phyloP scores from a whole-genome alignment of 2,888 invertebrate species.

The Scaptomyza flava region DNA sequence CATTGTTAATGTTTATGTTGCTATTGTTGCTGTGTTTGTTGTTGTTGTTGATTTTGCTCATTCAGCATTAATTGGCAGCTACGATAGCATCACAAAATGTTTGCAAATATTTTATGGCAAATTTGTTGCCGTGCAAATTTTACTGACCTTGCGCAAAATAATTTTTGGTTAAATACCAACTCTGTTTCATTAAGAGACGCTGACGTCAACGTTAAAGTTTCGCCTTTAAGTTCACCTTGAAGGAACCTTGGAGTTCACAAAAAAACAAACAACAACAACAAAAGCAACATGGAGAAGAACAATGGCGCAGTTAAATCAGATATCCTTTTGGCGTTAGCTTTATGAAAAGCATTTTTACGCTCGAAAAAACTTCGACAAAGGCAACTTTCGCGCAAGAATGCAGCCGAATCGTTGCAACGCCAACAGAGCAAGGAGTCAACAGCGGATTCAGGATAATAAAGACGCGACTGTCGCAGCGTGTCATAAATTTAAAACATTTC shows the following conservation, averaged over 20 bases:
- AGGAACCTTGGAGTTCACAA: slow-evolving; percentile 58
- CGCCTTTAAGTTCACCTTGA: slow-evolving; percentile 68
- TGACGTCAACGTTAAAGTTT: slow-evolving; percentile 27
- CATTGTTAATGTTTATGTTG: slow-evolving; percentile 39
- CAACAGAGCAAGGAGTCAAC: not conserved
- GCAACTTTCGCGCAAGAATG: slow-evolving; percentile 39
- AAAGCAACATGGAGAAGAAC: slow-evolving; percentile 3
- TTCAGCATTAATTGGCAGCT: slow-evolving; percentile 73
- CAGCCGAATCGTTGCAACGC: slow-evolving; percentile 42
- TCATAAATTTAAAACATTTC: slow-evolving; percentile 76
- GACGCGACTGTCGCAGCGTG: slow-evolving; percentile 56
- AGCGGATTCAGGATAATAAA: slow-evolving; percentile 53
- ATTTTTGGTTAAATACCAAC: slow-evolving; percentile 24
- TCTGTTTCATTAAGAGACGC: slow-evolving; percentile 16
- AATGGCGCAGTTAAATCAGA: slow-evolving; percentile 40
- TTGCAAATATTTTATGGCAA: slow-evolving; percentile 32
- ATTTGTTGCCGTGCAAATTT: slow-evolving; percentile 45
- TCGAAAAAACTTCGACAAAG: slow-evolving; percentile 67
- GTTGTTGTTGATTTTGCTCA: slow-evolving; percentile 40
- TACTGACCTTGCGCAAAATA: slow-evolving; percentile 74
- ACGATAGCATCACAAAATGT: slow-evolving; percentile 48
- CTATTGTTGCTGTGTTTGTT: slow-evolving; percentile 26
- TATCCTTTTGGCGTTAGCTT: slow-evolving; percentile 64
- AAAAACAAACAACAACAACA: slow-evolving; percentile 14
- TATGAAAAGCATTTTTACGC: slow-evolving; percentile 67